These are phyloP conservation scores for Gorsachius goisagi DNA, from an alignment of 2,113 vertebrate genomes.

Conservation along the genomic window DNA sequence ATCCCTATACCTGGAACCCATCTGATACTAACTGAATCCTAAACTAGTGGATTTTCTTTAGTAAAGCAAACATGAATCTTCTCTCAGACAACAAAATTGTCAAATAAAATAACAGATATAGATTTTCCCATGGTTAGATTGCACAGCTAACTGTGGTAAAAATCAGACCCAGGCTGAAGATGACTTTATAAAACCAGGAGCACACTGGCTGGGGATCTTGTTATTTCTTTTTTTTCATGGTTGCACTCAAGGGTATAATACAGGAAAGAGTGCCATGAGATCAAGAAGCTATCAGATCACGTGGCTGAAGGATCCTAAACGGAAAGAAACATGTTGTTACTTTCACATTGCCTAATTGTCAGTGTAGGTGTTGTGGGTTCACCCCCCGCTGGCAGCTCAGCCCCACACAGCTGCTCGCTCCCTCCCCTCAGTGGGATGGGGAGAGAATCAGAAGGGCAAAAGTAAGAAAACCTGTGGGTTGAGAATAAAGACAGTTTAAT, in stretches of 20 bases:
- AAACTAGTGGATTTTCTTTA: background rate
- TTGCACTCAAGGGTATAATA: background rate
- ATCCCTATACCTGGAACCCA: background rate
- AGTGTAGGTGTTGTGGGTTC: background rate
- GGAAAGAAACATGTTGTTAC: background rate
- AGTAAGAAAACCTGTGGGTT: background rate
- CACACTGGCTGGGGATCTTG: background rate
- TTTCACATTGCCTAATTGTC: background rate
- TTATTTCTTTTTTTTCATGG: background rate
- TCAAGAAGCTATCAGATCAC: background rate
- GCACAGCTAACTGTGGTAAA: background rate
- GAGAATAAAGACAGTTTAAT: background rate
- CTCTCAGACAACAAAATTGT: background rate
- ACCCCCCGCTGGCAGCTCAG: background rate
- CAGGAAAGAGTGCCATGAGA: background rate
- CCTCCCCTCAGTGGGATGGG: background rate
- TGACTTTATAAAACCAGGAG: background rate
- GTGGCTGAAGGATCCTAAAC: background rate
- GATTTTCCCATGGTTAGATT: background rate
- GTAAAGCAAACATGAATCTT: background rate
- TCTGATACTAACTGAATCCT: background rate
- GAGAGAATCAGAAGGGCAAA: background rate
- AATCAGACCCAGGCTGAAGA: background rate
- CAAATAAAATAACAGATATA: background rate
- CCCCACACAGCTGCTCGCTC: rapidly evolving